phyloP scores from a whole-genome alignment of 2,888 invertebrate genomes.

The Acrobasis suavella region DNA sequence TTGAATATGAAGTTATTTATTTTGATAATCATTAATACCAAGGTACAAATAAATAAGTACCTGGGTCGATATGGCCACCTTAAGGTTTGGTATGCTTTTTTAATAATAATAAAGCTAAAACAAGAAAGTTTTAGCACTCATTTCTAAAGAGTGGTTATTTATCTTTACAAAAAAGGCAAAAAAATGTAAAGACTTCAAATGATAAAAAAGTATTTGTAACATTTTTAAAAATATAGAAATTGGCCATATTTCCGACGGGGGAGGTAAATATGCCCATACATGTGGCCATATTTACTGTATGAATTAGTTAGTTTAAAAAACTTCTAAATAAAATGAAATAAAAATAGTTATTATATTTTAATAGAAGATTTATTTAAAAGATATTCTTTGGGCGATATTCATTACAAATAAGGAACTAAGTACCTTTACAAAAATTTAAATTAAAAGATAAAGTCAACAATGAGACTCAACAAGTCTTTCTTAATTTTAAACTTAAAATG shows the following conservation, averaged over 20 bases:
- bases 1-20: too few relatives aligned
- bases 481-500: constrained; percentile 12
- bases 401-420: constrained; percentile 18
- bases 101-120: too few relatives aligned
- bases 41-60: too few relatives aligned
- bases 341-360: constrained; percentile 23
- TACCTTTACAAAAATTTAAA: constrained; percentile 9
- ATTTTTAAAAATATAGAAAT: constrained; percentile 18
- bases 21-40: too few relatives aligned
- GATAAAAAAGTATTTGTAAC: too few relatives aligned
- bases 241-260: constrained; percentile 26
- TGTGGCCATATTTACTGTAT: constrained; percentile 28
- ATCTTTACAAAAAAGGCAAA: constrained; percentile 25
- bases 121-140: constrained; percentile 23
- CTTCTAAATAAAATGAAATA: constrained; percentile 20
- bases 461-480: constrained; percentile 12
- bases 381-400: constrained; percentile 23
- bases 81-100: too few relatives aligned
- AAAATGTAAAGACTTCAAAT: constrained; percentile 23
- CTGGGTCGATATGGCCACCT: too few relatives aligned
- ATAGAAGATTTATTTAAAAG: constrained; percentile 21
- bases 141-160: constrained; percentile 19
- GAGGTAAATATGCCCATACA: constrained; percentile 26
- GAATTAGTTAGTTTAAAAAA: constrained; percentile 23
- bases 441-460: constrained; percentile 15